phyloP scores from a whole-genome alignment of 2,113 vertebrate species.

The Sterna hirundo region DNA sequence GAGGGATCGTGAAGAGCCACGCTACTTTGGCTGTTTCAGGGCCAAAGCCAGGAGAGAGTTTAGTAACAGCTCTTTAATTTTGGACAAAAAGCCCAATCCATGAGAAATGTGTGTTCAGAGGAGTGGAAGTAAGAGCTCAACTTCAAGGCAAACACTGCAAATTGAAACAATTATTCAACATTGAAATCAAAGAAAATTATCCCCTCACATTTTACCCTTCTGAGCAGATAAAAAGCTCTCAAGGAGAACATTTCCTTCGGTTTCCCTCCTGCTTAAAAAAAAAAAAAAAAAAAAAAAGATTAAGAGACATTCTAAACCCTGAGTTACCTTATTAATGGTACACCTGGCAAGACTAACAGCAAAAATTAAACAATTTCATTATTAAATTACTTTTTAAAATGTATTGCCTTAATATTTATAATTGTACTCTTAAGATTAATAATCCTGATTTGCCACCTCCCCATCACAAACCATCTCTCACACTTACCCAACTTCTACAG shows the following conservation, averaged over 20 bases:
- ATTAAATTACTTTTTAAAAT: slow-evolving; percentile 26
- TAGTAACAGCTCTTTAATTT: neutral
- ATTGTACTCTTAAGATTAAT: neutral
- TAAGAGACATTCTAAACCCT: neutral
- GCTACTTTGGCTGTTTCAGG: neutral
- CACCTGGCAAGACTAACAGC: slow-evolving; percentile 26
- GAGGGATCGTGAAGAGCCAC: neutral
- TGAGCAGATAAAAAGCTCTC: neutral
- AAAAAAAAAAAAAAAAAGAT: neutral
- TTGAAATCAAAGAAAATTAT: neutral
- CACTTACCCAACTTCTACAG: neutral
- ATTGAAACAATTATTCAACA: slow-evolving; percentile 22
- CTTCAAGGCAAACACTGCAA: neutral
- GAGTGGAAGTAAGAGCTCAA: neutral
- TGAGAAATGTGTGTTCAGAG: neutral
- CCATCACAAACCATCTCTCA: neutral
- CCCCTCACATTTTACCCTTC: neutral
- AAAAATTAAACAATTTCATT: slow-evolving; percentile 7
- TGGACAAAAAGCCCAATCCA: neutral
- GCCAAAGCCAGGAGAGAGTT: neutral
- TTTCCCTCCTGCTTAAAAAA: neutral
- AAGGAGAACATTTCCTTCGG: neutral
- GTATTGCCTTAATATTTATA: slow-evolving; percentile 16
- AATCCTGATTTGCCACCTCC: neutral
- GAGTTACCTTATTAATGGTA: neutral